Evolutionary conservation across 2,113 vertebrate species (phyloP), one percentile per base, ranked within the genome.

Genomic region (Pteruthius melanotis): DNA sequence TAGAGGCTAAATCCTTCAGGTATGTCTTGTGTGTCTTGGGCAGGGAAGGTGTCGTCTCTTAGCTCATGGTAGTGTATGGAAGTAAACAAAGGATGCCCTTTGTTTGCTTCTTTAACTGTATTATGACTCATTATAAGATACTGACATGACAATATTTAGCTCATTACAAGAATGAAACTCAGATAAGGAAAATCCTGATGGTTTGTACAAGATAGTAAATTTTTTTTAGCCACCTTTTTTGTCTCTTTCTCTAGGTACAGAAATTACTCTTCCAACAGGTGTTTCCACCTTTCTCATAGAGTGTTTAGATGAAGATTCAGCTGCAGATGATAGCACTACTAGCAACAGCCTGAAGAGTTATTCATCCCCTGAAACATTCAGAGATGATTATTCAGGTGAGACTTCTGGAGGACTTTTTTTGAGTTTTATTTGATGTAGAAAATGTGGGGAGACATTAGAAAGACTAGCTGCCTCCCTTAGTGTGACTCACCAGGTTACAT

Each of bases 341-440:
- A 96, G 87, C 27, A 97, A 94, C 74, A 97, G 76, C 47, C 76
- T 95, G 71, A 94, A 59, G 76, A 97, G 75, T 81, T 97, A 74
- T 11, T 76, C 98, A 14, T 99, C 98, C 39, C 98, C 99, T 39
- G 99, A 99, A 97, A 96, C 97, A 49, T 98, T 99, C 91, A 98
- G 98, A 95, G 96, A 97, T 94, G 90, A 93, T 63, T 45, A 4
- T 61, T 94, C 61, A 54, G 98, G 98, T 99, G 79, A 94, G 84
- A 70, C 39, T 78, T 92, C 14, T 65, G 24, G 7, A 27, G 2
- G 7, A 28, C 12, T 70, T 35, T 49, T 50, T 81, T 65, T 49
- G 8, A 30, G 35, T 18, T 85, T 64, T 69, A 12, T 72, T 82
- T 76, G 24, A 20, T 54, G 7, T n/a, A 56, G 35, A 50, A 66